Evolutionary conservation across 1,140 invertebrate species (phyloP), one percentile per base, ranked within the genome.

Genomic region (Microplitis demolitor): DNA sequence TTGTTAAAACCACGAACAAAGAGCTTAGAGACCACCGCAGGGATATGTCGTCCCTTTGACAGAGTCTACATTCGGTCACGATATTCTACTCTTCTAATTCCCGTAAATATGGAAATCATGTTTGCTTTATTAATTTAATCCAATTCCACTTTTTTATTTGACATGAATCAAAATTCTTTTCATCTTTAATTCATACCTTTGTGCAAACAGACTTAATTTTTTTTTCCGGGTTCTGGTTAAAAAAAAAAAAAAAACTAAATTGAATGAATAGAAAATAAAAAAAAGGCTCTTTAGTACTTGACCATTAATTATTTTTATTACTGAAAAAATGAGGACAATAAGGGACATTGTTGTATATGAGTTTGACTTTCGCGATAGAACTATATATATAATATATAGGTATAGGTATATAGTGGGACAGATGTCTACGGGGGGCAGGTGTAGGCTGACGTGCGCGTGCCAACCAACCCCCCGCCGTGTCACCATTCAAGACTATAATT

Each of bases 401-500:
- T 34, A 64, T 8, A 31, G 8, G 37, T 45, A 16, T 35, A 39
- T 31, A 34, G 54, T 78, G 76, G 84, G 85, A 85, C 85, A 87
- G 85, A 87, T 87, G 85, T 87, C 79, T 84, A 81, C 78, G 70
- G 78, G 80, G 80, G 85, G 85, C 85, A 86, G 86, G 85, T 86
- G 86, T 84, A 85, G 78, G 76, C 74, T 77, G 76, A 69, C 76
- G 81, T 74, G 79, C 84, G 85, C 85, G 85, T 86, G 85, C 85
- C 85, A 85, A 82, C 83, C 84, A 87, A 87, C 84, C 85, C 84
- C 86, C 85, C 78, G 82, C 79, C 82, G 84, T 66, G 84, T 72
- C 69, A 78, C 83, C 85, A 87, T 87, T 87, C 85, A 86, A 87
- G 85, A 87, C 86, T 87, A 87, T 87, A 87, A 87, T 87, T 87